Conservation (phyloP, 2,888 invertebrate genomes). For the Phaedon cochleariae region DNA sequence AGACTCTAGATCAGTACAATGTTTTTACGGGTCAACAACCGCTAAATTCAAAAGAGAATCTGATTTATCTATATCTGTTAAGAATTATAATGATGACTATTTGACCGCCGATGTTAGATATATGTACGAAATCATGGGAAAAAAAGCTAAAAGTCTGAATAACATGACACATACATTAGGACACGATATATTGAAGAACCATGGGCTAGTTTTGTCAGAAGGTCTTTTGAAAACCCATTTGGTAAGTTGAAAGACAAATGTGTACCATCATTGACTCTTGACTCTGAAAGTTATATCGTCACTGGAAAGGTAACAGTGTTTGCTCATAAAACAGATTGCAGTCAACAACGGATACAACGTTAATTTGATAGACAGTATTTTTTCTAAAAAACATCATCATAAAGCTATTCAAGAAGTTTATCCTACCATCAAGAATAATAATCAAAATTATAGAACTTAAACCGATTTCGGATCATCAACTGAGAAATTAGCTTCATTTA, state of each 20-base stretch:
- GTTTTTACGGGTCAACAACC: slow-evolving; percentile 30
- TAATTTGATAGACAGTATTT: too few species aligned
- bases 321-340: too few species aligned
- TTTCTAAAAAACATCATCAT: too few species aligned
- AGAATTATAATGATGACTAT: slow-evolving; percentile 29
- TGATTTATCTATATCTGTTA: slow-evolving; percentile 24
- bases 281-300: too few species aligned
- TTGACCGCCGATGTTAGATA: slow-evolving; percentile 51
- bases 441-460: too few species aligned
- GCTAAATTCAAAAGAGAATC: slow-evolving; percentile 32
- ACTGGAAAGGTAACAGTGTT: too few species aligned
- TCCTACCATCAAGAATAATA: too few species aligned
- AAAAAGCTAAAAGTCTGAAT: slow-evolving; percentile 61
- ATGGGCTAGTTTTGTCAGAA: slow-evolving; percentile 50
- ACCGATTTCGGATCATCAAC: too few species aligned
- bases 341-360: too few species aligned
- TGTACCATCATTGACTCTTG: too few species aligned
- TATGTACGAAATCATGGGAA: slow-evolving; percentile 66
- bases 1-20: slow-evolving; percentile 36
- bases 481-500: too few species aligned
- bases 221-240: slow-evolving; percentile 34
- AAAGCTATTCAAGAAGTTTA: too few species aligned
- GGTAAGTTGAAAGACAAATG: slow-evolving; percentile 20
- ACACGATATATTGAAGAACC: slow-evolving; percentile 50
- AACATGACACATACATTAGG: slow-evolving; percentile 58